These are phyloP conservation scores for Plebejus melissa DNA, from an alignment of 2,888 invertebrate species.

Conservation along the genomic window DNA sequence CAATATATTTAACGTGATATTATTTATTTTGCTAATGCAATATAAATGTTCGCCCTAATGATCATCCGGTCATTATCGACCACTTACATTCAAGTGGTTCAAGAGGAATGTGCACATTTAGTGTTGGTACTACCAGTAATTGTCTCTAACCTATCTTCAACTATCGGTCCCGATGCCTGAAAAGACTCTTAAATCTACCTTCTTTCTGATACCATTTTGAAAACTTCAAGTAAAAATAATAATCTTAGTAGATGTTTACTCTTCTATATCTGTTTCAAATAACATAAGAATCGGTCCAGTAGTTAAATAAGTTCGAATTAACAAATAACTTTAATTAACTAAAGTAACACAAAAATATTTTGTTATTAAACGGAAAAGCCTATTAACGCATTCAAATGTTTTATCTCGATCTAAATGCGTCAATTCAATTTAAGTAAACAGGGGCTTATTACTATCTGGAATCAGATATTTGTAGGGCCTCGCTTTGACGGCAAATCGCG, in stretches of 20 bases:
- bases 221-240: no score
- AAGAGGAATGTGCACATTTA: background rate
- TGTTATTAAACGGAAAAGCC: background rate
- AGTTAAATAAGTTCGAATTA: no score
- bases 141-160: background rate
- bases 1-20: background rate
- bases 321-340: no score
- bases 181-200: background rate
- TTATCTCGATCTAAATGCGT: slow-evolving; percentile 23
- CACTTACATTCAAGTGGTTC: background rate
- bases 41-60: slow-evolving; percentile 8
- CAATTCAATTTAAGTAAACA: slow-evolving; percentile 28
- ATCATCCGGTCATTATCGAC: background rate
- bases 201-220: no score
- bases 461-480: slow-evolving; percentile 27
- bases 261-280: background rate
- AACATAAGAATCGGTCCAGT: background rate
- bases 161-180: background rate
- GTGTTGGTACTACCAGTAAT: background rate
- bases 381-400: background rate
- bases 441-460: slow-evolving; percentile 26
- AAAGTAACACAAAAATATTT: background rate
- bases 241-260: no score
- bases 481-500: slow-evolving; percentile 43
- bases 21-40: slow-evolving; percentile 16